These are phyloP conservation scores for Meloe dianella DNA, from an alignment of 2,888 invertebrate species.

Conservation along the genomic window DNA sequence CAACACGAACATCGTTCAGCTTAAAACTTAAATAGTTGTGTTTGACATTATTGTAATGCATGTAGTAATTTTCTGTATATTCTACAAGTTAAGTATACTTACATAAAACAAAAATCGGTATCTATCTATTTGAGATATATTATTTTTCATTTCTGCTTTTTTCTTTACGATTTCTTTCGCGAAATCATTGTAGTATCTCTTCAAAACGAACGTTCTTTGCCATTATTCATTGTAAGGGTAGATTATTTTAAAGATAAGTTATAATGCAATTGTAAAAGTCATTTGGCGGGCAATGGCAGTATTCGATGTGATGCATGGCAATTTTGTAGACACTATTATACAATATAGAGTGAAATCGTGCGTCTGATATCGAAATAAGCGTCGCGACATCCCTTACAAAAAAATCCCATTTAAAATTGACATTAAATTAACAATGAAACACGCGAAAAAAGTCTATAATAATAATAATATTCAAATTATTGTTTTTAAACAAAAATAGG, in stretches of 20 bases:
- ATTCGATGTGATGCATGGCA: constrained; percentile 45
- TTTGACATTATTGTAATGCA: constrained; percentile 26
- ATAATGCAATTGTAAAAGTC: constrained; percentile 56
- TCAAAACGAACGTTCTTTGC: constrained; percentile 39
- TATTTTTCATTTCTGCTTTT: not conserved
- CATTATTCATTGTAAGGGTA: constrained; percentile 52
- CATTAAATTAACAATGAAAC: not conserved
- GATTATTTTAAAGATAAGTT: constrained; percentile 55
- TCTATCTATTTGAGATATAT: not conserved
- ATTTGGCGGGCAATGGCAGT: constrained; percentile 55
- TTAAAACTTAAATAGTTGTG: constrained; percentile 29
- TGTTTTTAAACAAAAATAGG: no score
- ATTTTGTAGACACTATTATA: constrained; percentile 42
- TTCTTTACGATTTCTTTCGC: not conserved
- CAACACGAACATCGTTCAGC: constrained; percentile 17
- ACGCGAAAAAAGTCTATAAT: not conserved
- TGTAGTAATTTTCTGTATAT: not conserved
- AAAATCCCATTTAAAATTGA: constrained; percentile 12
- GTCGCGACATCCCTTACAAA: constrained; percentile 43
- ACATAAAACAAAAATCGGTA: constrained; percentile 21
- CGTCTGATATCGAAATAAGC: constrained; percentile 41
- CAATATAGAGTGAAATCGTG: constrained; percentile 41
- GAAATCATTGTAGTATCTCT: constrained; percentile 4
- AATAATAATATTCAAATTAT: not conserved
- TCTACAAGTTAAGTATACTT: constrained; percentile 7